Evolutionary conservation across 2,888 invertebrate genomes (phyloP), one percentile per base, ranked within the genome.

Genomic region (Formica aserva): DNA sequence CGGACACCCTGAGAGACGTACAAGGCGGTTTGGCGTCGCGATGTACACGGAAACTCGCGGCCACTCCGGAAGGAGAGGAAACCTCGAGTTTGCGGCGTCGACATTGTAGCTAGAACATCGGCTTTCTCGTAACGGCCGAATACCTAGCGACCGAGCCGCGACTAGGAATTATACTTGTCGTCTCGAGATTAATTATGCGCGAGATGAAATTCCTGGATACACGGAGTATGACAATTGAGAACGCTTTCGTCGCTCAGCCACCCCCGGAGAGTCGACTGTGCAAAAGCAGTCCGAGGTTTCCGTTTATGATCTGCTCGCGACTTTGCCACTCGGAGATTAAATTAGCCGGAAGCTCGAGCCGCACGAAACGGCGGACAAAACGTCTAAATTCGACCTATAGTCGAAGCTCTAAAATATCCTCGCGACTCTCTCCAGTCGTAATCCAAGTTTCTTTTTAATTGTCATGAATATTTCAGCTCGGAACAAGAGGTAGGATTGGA

Each of bases 181-280:
- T 82, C 90, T 90, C 89, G 89, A 93, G 93, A 93, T 94, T 94
- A 93, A 94, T 93, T 93, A 92, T 93, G 91, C 88, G 90, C 91
- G 88, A 93, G 93, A 93, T 93, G 94, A 93, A 94, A 94, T 94
- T 94, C 94, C 92, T 88, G 86, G 81, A 83, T 87, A 52, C 86
- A 80, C 83, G 78, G 86, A 83, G 86, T 89, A 86, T 89, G 91
- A 91, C 90, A 89, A 91, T 92, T 88, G 84, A 86, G 84, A 87
- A 78, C 69, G 86, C 52, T 32, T 52, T 60, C 69, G 72, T 80
- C 63, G 75, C 45, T 38, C 38, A 26, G 8, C 38, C 29, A 60
- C 9, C n/a, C 13, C 69, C 52, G 52, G 29, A 22, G 45, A 32
- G 35, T 75, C 66, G 38, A 57, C 76, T 29, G 3, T 29, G 1